A percentile compares a stretch with the other conserved stretches of the same genome.
Evolutionary conservation across 1,140 invertebrate species (phyloP).

Genomic region (Aphis craccivora): DNA sequence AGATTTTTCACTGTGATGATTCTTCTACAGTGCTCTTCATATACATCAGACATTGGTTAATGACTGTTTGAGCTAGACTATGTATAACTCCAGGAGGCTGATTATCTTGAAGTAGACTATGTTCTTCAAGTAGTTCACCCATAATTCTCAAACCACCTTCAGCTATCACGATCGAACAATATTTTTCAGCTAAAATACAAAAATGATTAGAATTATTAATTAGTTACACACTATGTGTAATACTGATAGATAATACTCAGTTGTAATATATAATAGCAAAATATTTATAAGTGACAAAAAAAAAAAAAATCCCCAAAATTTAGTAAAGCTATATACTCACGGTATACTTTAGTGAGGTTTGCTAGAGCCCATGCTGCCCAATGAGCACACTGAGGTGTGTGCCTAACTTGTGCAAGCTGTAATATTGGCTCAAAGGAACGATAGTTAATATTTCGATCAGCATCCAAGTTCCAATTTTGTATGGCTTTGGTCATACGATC

Average conservation of each 20-base stretch:
- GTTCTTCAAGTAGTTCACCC: constrained; percentile 71
- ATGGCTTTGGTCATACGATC: constrained; percentile 81
- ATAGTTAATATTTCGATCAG: constrained; percentile 95
- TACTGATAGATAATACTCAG: constrained; percentile 45
- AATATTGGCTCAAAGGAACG: constrained; percentile 93
- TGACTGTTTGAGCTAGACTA: constrained; percentile 48
- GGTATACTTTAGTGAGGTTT: constrained; percentile 91
- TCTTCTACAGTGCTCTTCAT: constrained; percentile 47
- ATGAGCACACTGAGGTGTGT: constrained; percentile 89
- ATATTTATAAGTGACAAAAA: too few species aligned
- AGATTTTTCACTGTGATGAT: neutral
- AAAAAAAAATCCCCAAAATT: neutral
- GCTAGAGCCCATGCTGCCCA: constrained; percentile 98
- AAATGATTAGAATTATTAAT: constrained; percentile 53
- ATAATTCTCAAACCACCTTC: constrained; percentile 85
- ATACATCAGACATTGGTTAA: constrained; percentile 44
- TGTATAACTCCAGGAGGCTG: constrained; percentile 23
- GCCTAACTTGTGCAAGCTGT: constrained; percentile 77
- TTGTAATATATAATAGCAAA: neutral
- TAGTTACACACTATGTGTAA: neutral
- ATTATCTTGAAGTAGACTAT: neutral
- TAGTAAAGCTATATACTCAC: constrained; percentile 70
- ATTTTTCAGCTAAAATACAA: constrained; percentile 79
- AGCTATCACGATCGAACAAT: constrained; percentile 83
- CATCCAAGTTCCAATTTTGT: constrained; percentile 83